These are phyloP conservation scores for Leucophenga maculata DNA, from an alignment of 2,888 invertebrate species.

Conservation along the genomic window DNA sequence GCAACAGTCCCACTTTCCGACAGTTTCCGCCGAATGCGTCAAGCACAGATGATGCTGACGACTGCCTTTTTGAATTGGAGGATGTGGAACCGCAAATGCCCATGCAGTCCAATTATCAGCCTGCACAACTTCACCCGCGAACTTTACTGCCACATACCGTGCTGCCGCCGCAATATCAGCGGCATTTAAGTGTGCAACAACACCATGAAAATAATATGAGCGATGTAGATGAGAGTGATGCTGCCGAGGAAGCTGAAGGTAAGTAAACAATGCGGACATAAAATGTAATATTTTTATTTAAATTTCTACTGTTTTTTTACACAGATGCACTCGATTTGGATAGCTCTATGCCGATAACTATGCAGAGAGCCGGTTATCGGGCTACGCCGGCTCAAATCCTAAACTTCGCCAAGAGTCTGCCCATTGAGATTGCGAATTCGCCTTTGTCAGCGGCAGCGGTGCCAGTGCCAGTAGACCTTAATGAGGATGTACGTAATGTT, in stretches of 20 bases:
- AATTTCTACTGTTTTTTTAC: no score
- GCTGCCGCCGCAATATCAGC: constrained; percentile 32
- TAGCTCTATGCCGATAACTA: constrained; percentile 64
- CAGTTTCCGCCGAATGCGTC: constrained; percentile 47
- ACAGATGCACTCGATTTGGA: constrained; percentile 71
- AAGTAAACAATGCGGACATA: no score
- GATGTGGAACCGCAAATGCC: constrained; percentile 71
- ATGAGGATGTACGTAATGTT: constrained; percentile 60
- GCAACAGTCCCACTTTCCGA: constrained; percentile 71
- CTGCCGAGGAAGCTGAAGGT: constrained; percentile 87
- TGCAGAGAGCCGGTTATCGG: constrained; percentile 39
- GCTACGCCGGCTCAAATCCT: constrained; percentile 45
- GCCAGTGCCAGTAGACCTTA: constrained; percentile 36
- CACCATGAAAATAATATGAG: constrained; percentile 68
- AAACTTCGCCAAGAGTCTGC: constrained; percentile 82
- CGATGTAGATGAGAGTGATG: constrained; percentile 81
- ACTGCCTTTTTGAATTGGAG: constrained; percentile 85
- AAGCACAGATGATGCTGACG: constrained; percentile 74
- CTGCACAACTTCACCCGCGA: constrained; percentile 26
- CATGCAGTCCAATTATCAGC: neutral
- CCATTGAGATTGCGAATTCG: constrained; percentile 81
- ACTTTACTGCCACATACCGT: constrained; percentile 21
- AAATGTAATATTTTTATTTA: no score
- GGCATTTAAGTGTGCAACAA: constrained; percentile 31
- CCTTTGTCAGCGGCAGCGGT: constrained; percentile 51